Percentiles rank a stretch among this genome's conserved stretches.
Conservation (phyloP, 2,888 invertebrate species). For the Eupithecia subfuscata region DNA sequence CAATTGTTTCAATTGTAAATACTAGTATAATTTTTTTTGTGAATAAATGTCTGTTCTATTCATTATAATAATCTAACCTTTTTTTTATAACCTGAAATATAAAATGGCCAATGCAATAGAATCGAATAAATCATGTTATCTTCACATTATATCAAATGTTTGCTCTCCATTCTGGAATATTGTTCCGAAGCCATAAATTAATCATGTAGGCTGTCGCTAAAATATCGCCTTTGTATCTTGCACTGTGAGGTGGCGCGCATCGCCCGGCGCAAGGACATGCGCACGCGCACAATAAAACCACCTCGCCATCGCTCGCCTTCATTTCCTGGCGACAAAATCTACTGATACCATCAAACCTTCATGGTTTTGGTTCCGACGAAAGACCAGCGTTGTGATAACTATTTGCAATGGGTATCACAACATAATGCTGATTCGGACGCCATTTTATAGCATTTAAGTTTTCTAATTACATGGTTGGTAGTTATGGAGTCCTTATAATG, state of each 20-base stretch:
- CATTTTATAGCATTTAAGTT: too few species aligned
- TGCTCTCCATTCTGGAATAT: constrained; percentile 67
- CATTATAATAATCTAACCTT: too few species aligned
- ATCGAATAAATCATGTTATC: constrained; percentile 79
- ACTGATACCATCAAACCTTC: constrained; percentile 75
- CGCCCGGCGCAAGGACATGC: constrained; percentile 72
- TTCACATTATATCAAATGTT: constrained; percentile 75
- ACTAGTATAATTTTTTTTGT: too few species aligned
- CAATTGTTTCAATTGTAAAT: too few species aligned
- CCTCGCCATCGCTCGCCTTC: constrained; percentile 60
- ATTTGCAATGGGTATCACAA: too few species aligned
- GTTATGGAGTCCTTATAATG: constrained; percentile 32
- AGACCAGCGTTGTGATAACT: too few species aligned
- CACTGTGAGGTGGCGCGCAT: constrained; percentile 54
- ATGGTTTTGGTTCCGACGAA: constrained; percentile 40
- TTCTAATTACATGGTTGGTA: too few species aligned
- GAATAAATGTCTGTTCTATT: too few species aligned
- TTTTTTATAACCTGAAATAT: neutral
- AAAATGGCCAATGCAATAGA: constrained; percentile 22
- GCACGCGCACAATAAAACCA: constrained; percentile 71
- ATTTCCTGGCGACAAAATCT: constrained; percentile 81
- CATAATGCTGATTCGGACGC: too few species aligned
- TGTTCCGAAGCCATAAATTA: constrained; percentile 79
- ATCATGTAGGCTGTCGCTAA: constrained; percentile 83
- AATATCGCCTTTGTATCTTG: constrained; percentile 76